phyloP scores from a whole-genome alignment of 2,888 invertebrate genomes.

The Eristalis arbustorum region DNA sequence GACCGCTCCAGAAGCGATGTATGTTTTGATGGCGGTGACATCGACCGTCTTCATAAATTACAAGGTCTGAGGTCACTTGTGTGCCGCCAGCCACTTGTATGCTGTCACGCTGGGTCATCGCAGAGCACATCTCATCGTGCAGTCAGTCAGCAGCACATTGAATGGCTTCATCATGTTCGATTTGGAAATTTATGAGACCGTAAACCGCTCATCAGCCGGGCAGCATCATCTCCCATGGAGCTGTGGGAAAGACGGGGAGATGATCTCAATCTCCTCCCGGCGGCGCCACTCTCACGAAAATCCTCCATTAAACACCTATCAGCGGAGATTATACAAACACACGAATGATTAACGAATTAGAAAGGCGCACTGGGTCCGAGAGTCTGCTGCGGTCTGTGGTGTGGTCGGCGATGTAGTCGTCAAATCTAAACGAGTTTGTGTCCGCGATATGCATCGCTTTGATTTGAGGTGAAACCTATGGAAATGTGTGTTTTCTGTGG shows the following conservation, averaged over 20 bases:
- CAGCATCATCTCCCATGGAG: background rate
- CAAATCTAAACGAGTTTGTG: background rate
- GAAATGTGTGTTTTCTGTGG: background rate
- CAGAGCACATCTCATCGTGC: background rate
- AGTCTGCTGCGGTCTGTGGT: background rate
- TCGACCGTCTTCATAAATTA: slow-evolving; percentile 15
- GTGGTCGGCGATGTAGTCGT: background rate
- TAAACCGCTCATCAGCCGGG: background rate
- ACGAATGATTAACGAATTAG: slow-evolving; percentile 51
- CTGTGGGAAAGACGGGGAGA: slow-evolving; percentile 20
- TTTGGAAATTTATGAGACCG: background rate
- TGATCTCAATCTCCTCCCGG: slow-evolving; percentile 26
- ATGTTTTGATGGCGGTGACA: background rate
- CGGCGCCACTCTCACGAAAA: slow-evolving; percentile 42
- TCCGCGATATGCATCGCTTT: background rate
- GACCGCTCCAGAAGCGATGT: background rate
- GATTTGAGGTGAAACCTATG: background rate
- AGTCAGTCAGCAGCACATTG: background rate
- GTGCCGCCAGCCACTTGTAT: background rate
- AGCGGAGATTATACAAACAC: slow-evolving; percentile 23
- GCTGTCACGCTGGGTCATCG: background rate
- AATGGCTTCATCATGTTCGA: background rate
- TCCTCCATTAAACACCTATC: slow-evolving; percentile 31
- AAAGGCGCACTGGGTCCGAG: slow-evolving; percentile 30
- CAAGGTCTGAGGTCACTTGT: background rate